phyloP scores from a whole-genome alignment of 2,113 vertebrate genomes.

The Dicaeum eximium region DNA sequence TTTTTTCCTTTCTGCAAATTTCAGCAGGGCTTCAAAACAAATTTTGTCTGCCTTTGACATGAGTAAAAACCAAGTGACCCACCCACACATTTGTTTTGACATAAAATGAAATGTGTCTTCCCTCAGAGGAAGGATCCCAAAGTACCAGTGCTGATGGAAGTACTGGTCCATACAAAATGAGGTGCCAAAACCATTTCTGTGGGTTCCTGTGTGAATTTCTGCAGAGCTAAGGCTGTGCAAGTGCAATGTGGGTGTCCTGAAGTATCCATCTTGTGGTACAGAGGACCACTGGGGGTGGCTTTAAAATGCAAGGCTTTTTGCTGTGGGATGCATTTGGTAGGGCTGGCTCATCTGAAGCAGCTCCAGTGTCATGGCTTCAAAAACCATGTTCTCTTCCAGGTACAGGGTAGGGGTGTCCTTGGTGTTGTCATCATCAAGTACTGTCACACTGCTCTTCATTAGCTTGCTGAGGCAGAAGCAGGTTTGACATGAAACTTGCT shows the following conservation, averaged over 20 bases:
- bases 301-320: background rate
- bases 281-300: background rate
- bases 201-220: background rate
- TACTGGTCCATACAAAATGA: background rate
- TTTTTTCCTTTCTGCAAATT: background rate
- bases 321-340: background rate
- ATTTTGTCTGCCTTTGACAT: background rate
- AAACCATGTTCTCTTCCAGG: background rate
- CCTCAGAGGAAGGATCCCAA: background rate
- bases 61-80: background rate
- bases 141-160: background rate
- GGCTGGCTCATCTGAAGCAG: background rate
- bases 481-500: background rate
- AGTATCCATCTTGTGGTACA: fast-evolving
- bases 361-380: background rate
- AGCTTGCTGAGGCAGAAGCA: background rate
- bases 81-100: background rate
- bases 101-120: background rate
- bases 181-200: background rate
- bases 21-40: background rate
- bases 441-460: background rate
- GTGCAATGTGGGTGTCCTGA: background rate
- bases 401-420: background rate
- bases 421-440: background rate
- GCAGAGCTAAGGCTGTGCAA: background rate